phyloP scores from a whole-genome alignment of 1,140 invertebrate species.

The Bombyx mandarina region DNA sequence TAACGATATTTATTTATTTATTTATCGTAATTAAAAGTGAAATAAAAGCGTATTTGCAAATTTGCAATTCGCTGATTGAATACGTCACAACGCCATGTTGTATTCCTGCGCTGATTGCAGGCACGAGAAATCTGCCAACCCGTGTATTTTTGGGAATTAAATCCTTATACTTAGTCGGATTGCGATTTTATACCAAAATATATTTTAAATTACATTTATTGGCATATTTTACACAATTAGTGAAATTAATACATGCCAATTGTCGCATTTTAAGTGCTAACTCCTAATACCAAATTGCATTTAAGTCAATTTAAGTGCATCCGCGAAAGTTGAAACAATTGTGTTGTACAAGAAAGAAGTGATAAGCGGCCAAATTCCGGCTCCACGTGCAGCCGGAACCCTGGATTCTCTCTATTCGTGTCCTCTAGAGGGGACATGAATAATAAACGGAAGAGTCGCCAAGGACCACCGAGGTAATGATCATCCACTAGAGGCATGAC shows the following conservation, averaged over 20 bases:
- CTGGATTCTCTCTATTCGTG: constrained; percentile 72
- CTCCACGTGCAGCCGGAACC: constrained; percentile 74
- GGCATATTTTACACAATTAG: constrained; percentile 64
- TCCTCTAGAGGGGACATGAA: constrained; percentile 72
- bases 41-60: constrained; percentile 26
- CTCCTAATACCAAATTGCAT: constrained; percentile 48
- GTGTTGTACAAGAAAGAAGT: constrained; percentile 71
- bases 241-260: constrained; percentile 64
- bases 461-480: constrained; percentile 72
- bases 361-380: constrained; percentile 75
- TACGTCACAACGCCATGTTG: constrained; percentile 72
- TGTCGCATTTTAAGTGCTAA: constrained; percentile 62
- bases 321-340: constrained; percentile 72
- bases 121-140: constrained; percentile 70
- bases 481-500: constrained; percentile 41
- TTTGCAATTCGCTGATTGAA: constrained; percentile 65
- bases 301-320: constrained; percentile 69
- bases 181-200: constrained; percentile 71
- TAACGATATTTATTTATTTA: constrained; percentile 29
- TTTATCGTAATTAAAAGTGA: constrained; percentile 22
- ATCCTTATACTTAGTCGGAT: constrained; percentile 66
- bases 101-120: constrained; percentile 72
- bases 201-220: constrained; percentile 70
- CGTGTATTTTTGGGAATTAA: constrained; percentile 69
- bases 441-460: constrained; percentile 73